Base-by-base conservation (phyloP, 2,113 vertebrate genomes). In the Istiophorus platypterus region DNA sequence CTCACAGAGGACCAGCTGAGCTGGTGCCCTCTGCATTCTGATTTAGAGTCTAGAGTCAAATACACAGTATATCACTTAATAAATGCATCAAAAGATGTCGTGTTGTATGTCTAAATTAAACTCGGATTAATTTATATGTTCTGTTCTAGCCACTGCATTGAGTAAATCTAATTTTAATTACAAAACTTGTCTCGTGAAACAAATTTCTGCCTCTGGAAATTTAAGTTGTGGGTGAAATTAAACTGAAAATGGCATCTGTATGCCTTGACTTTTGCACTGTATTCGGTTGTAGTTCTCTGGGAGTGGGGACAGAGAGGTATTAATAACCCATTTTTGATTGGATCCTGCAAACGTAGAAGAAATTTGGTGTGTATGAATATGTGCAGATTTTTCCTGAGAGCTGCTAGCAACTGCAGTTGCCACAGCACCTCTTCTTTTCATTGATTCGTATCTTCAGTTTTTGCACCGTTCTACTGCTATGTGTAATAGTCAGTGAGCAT, bases 201-300 rank as follows among this genome's bases (percentile, higher is more conserved):
- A 64, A 42, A 78, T 68, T n/a, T 37, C 11, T 72, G 54, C 24
- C 52, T 26, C 7, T 58, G 56, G 34, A 77, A n/a, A 66, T 24
- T 73, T 29, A 12, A 64, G 34, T 70, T 70, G 11, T 37, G 45
- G 26, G 11, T 39, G 26, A 54, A 63, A 58, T 81, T 45, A 52
- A 85, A 75, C n/a, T 72, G 20, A 68, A 76, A 72, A 86, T 72
- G 81, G 78, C 61, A 85, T 34, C 65, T 47, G 45, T 9, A 77
- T 69, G 85, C 24, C 4, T 52, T 61, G 62, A 81, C 41, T 74
- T 78, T 75, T 84, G 61, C 57, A 41, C 51, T 37, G 51, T 76
- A 75, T 78, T 51, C 31, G 0, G n/a, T 31, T 52, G 26, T 26
- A 17, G 9, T 66, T 52, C 64, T 70, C 58, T 64, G 71, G 68